These are phyloP conservation scores for Colossoma macropomum DNA, from an alignment of 2,113 vertebrate species.

Conservation along the genomic window DNA sequence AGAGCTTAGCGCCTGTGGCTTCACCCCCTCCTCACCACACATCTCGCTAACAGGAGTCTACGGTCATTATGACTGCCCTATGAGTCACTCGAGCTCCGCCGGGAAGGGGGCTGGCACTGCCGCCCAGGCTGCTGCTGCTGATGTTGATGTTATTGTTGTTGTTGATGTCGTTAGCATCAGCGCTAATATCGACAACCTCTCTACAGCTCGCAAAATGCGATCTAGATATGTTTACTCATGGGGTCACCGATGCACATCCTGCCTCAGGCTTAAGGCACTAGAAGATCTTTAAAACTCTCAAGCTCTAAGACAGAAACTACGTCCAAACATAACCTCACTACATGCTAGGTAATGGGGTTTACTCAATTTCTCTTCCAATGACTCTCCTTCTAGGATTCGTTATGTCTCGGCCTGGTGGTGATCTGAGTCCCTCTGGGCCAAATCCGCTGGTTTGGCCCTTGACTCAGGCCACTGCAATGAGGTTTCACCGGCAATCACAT, in stretches of 20 bases:
- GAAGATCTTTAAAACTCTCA: constrained; percentile 16
- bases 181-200: constrained; percentile 27
- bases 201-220: not conserved
- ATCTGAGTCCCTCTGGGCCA: constrained; percentile 66
- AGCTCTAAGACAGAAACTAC: constrained; percentile 13
- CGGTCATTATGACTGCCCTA: constrained; percentile 70
- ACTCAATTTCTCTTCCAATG: not conserved
- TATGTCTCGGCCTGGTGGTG: constrained; percentile 57
- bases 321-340: constrained; percentile 22
- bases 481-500: constrained; percentile 70
- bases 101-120: not conserved
- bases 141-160: constrained; percentile 5
- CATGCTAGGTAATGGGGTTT: not conserved
- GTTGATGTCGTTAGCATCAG: constrained; percentile 17
- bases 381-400: not conserved
- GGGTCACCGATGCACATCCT: not conserved
- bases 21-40: constrained; percentile 65
- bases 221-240: not conserved
- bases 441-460: constrained; percentile 64
- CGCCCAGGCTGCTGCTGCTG: constrained; percentile 2
- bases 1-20: constrained; percentile 44
- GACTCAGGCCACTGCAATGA: constrained; percentile 61
- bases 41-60: constrained; percentile 73
- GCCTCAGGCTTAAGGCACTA: constrained; percentile 6
- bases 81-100: constrained; percentile 65